Conservation (phyloP, 2,113 vertebrate species). For the Pitta sordida region DNA sequence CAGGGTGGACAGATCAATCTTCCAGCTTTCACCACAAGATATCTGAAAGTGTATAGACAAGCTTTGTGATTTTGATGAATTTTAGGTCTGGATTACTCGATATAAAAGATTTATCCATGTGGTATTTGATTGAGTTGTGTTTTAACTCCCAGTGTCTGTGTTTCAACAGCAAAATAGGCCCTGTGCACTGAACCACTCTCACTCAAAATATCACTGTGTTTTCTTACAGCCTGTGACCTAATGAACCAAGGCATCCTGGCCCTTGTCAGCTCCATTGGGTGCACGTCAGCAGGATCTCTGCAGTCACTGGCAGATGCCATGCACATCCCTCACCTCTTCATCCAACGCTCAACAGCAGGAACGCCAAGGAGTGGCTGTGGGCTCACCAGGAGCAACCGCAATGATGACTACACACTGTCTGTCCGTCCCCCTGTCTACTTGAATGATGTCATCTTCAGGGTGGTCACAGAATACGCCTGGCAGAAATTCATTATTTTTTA, state of each 20-base stretch:
- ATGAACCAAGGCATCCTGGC: constrained; percentile 99
- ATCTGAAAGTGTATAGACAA: background rate
- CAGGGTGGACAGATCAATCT: background rate
- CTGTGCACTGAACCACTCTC: accelerated
- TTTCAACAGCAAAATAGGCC: background rate
- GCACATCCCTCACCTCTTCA: constrained; percentile 98
- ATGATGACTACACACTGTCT: constrained; percentile 93
- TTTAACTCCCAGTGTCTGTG: background rate
- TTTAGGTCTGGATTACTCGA: background rate
- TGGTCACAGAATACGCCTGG: constrained; percentile 96
- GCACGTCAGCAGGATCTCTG: constrained; percentile 92
- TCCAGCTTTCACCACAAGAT: background rate
- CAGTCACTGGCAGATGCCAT: constrained; percentile 94
- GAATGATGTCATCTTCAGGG: constrained; percentile 93
- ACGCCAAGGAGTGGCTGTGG: constrained; percentile 89
- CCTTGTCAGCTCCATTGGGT: constrained; percentile 95
- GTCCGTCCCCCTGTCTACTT: constrained; percentile 95
- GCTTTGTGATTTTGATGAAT: background rate
- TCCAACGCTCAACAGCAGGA: constrained; percentile 87
- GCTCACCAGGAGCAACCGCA: constrained; percentile 79
- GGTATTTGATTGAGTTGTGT: background rate
- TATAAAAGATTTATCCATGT: background rate
- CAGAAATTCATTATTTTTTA: constrained; percentile 99
- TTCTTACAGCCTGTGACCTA: constrained; percentile 90
- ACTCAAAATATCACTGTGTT: background rate